A percentile compares a stretch with the other conserved stretches of the same genome.
Conservation (phyloP, 2,113 vertebrate genomes). For the Solea solea region DNA sequence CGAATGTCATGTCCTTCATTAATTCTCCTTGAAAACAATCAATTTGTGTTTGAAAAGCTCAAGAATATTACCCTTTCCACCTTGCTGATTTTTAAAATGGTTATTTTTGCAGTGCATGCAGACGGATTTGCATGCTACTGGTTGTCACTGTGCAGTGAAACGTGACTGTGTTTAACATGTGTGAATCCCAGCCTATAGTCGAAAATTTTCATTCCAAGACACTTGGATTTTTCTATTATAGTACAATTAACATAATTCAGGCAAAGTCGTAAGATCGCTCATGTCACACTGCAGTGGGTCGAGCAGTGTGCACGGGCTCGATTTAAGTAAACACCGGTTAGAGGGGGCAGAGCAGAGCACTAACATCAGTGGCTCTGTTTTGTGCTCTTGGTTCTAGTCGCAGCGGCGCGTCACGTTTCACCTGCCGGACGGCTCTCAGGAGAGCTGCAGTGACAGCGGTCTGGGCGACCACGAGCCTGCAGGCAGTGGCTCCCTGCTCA, state of each 20-base stretch:
- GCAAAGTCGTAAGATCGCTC: conserved; percentile 31
- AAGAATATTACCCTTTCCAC: conserved; percentile 43
- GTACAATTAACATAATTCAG: conserved; percentile 29
- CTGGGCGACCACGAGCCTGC: conserved; percentile 98
- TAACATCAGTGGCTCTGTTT: conserved; percentile 87
- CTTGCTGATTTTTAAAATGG: conserved; percentile 22
- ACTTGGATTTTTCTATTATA: neutral
- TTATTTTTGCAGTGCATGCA: conserved; percentile 35
- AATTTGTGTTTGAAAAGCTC: conserved; percentile 25
- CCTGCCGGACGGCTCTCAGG: conserved; percentile 99
- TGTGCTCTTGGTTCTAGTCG: conserved; percentile 97
- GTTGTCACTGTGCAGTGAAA: conserved; percentile 76
- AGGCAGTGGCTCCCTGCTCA: conserved; percentile 96
- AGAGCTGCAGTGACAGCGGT: conserved; percentile 99
- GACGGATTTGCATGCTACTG: conserved; percentile 56
- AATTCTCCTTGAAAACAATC: conserved; percentile 42
- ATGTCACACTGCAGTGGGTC: conserved; percentile 38
- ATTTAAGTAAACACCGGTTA: conserved; percentile 1
- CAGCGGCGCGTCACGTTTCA: conserved; percentile 99
- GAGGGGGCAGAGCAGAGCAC: conserved; percentile 80
- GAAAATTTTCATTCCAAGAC: neutral
- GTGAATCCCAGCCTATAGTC: conserved; percentile 32
- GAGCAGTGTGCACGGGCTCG: conserved; percentile 12
- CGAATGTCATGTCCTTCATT: conserved; percentile 32
- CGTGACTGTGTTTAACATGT: conserved; percentile 73